Base-by-base conservation (phyloP, 2,113 vertebrate genomes). In the Semicossyphus pulcher region DNA sequence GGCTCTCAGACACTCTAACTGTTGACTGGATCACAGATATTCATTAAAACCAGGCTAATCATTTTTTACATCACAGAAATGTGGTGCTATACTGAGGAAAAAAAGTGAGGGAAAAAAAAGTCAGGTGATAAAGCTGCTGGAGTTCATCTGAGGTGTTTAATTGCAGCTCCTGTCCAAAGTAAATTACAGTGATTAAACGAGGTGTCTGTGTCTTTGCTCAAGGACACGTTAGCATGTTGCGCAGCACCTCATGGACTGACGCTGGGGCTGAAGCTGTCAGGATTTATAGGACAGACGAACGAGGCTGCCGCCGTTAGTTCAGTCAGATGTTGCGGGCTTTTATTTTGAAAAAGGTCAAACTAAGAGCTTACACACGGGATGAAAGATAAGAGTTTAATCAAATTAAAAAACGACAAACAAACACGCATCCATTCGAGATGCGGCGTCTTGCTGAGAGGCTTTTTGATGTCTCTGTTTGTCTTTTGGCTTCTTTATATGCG, bases 391-490 rank as follows among this genome's bases (percentile, higher is more conserved):
- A 28, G 47, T 58, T 61, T 57, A 49, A 70, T 54, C n/a, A 28
- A 23, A 64, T 34, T 71, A 64, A 62, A 64, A 62, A 21, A 64
- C 11, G 29, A 44, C 68, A 75, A 26, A 37, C 14, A 9, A 39
- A 56, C 20, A 39, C 45, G 58, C 15, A 32, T 15, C 14, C 29
- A 47, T 69, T 81, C 10, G 28, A n/a, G n/a, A 32, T 12, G 29
- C 59, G 34, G 41, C 45, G 57, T 86, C 75, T 76, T 67, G 72
- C 72, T 82, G 82, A 78, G 72, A 60, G 37, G 80, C 66, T 56
- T 73, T 85, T 80, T 84, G 85, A 90, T 80, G 82, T 86, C 80
- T 88, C 73, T 78, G 81, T 89, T 86, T 87, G 86, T 88, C 76
- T 72, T 88, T 80, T 79, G 65, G 63, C 59, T 85, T 84, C 69